These are phyloP conservation scores for Chondrosia reniformis DNA, from an alignment of 37 sponge, comb jelly and placozoan species.

Conservation along the genomic window DNA sequence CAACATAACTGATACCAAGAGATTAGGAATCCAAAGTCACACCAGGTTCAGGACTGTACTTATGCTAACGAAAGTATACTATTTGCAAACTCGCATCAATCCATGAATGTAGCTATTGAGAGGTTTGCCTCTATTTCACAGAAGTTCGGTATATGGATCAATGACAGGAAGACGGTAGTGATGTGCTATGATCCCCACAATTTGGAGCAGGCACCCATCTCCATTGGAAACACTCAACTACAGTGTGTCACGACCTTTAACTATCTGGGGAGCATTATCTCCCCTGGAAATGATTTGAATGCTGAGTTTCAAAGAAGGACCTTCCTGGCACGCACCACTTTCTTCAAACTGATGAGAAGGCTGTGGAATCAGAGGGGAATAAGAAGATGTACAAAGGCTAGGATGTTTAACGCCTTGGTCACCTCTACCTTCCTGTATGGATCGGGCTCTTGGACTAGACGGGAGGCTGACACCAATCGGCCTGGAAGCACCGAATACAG, in stretches of 20 bases:
- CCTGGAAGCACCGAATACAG: not conserved
- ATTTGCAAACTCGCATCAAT: not conserved
- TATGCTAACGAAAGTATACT: not conserved
- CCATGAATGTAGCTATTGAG: not conserved
- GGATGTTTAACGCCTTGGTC: not conserved
- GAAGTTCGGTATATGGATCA: not conserved
- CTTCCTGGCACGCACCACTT: not conserved
- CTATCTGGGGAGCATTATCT: not conserved
- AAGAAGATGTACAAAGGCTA: not conserved
- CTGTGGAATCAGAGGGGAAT: not conserved
- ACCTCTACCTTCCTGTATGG: no score
- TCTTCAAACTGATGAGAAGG: not conserved
- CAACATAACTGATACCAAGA: not conserved
- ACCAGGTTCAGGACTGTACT: not conserved
- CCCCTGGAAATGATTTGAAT: not conserved
- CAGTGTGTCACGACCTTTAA: not conserved
- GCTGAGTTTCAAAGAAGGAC: not conserved
- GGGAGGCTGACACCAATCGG: not conserved
- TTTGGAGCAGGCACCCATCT: not conserved
- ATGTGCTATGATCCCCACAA: not conserved
- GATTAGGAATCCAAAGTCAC: not conserved
- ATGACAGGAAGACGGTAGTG: no score
- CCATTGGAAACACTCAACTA: not conserved
- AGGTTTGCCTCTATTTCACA: not conserved
- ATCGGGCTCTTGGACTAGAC: no score